These are phyloP conservation scores for Ecliptopera silaceata DNA, from an alignment of 2,888 invertebrate species.

Conservation along the genomic window DNA sequence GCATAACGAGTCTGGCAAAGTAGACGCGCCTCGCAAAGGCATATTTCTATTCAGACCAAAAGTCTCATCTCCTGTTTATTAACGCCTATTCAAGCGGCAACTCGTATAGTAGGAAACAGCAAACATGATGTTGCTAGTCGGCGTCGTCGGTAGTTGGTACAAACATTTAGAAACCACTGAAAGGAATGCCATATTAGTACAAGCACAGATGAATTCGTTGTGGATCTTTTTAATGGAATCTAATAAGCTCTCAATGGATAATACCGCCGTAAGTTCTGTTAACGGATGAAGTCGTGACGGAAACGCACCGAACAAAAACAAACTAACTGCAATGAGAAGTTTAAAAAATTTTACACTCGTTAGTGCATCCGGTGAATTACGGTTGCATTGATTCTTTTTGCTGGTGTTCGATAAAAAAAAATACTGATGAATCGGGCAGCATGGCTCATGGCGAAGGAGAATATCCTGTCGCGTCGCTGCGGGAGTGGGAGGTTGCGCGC, in stretches of 20 bases:
- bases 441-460: slow-evolving; percentile 68
- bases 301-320: slow-evolving; percentile 70
- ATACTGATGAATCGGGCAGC: slow-evolving; percentile 71
- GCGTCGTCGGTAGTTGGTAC: slow-evolving; percentile 27
- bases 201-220: slow-evolving; percentile 40
- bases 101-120: slow-evolving; percentile 44
- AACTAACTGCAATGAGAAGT: slow-evolving; percentile 59
- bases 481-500: slow-evolving; percentile 59
- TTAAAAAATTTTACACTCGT: slow-evolving; percentile 77
- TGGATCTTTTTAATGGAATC: slow-evolving; percentile 41
- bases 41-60: slow-evolving; percentile 52
- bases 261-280: slow-evolving; percentile 46
- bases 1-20: slow-evolving; percentile 13
- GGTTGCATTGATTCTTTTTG: slow-evolving; percentile 71
- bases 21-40: slow-evolving; percentile 27
- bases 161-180: slow-evolving; percentile 36
- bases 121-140: slow-evolving; percentile 41
- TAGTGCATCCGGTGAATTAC: slow-evolving; percentile 81
- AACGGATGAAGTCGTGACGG: slow-evolving; percentile 61
- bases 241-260: slow-evolving; percentile 46
- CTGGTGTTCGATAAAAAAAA: slow-evolving; percentile 62
- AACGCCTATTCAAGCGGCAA: slow-evolving; percentile 46
- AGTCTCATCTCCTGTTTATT: slow-evolving; percentile 50
- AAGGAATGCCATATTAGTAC: slow-evolving; percentile 34
- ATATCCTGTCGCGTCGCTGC: slow-evolving; percentile 71